Percentiles rank a stretch among this genome's conserved stretches.
phyloP scores from a whole-genome alignment of 2,888 invertebrate genomes.

The Glaucopsyche alexis region DNA sequence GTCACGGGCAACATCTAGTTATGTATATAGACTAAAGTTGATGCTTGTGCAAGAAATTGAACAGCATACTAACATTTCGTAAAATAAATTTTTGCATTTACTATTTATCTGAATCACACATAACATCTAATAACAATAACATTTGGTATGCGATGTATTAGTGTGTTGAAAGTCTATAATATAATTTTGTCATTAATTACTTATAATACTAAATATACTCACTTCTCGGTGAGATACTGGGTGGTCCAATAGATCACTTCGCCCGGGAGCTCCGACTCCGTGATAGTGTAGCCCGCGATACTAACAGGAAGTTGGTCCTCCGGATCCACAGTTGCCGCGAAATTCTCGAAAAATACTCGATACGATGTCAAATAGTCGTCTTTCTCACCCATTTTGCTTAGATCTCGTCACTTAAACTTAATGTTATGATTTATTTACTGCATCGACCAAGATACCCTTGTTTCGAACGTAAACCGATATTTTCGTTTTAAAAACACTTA shows the following conservation, averaged over 20 bases:
- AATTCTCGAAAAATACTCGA: constrained; percentile 85
- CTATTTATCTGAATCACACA: too few species aligned
- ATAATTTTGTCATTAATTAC: background rate
- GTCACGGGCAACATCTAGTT: too few species aligned
- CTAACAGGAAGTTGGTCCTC: constrained; percentile 87
- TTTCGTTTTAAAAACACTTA: constrained; percentile 22
- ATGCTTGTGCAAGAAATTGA: too few species aligned
- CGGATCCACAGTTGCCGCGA: constrained; percentile 84
- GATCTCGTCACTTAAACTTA: constrained; percentile 34
- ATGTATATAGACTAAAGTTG: too few species aligned
- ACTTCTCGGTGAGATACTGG: constrained; percentile 89
- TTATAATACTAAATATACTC: constrained; percentile 56
- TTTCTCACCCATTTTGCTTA: constrained; percentile 74
- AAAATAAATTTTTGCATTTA: too few species aligned
- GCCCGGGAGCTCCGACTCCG: constrained; percentile 85
- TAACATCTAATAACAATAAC: too few species aligned
- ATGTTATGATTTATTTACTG: constrained; percentile 35
- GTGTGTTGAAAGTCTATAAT: background rate
- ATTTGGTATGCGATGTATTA: background rate
- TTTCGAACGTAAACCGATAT: constrained; percentile 35
- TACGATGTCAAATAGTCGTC: constrained; percentile 86
- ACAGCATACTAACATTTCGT: too few species aligned
- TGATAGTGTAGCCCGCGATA: constrained; percentile 84
- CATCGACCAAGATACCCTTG: constrained; percentile 41
- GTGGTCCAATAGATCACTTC: constrained; percentile 88